Conservation (phyloP, 2,888 invertebrate species). For the Dynastes grantii region DNA sequence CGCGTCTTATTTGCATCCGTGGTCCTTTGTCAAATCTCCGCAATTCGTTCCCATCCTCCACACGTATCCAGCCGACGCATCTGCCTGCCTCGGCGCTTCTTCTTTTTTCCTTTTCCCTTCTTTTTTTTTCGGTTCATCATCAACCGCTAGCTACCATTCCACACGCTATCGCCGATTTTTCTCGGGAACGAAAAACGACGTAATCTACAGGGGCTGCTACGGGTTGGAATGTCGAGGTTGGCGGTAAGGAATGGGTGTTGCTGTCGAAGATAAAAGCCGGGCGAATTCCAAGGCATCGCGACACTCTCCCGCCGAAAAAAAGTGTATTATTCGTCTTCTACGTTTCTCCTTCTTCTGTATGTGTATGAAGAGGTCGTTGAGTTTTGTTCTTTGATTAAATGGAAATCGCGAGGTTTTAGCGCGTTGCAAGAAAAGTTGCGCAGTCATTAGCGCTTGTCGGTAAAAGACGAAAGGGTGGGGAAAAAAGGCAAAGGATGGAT, state of each 20-base stretch:
- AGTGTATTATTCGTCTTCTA: slow-evolving; percentile 13
- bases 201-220: not conserved
- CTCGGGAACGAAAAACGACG: slow-evolving; percentile 2
- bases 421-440: not conserved
- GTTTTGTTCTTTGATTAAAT: slow-evolving; percentile 24
- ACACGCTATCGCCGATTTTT: not conserved
- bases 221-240: not conserved
- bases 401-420: not conserved
- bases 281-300: slow-evolving; percentile 6
- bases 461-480: not conserved
- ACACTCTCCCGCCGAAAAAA: not conserved
- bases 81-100: not conserved
- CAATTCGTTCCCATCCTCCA: not conserved
- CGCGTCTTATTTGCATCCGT: not conserved
- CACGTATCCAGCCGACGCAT: not conserved
- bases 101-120: too few relatives aligned
- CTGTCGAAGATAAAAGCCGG: not conserved
- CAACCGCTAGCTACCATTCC: not conserved
- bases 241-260: not conserved
- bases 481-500: not conserved
- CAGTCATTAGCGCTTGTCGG: not conserved
- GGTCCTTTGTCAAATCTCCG: not conserved
- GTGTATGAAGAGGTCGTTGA: not conserved
- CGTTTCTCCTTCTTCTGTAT: slow-evolving; percentile 7
- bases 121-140: slow-evolving; percentile 10